Evolutionary conservation across 2,113 vertebrate species (phyloP).

Genomic region (Dromiciops gliroides): DNA sequence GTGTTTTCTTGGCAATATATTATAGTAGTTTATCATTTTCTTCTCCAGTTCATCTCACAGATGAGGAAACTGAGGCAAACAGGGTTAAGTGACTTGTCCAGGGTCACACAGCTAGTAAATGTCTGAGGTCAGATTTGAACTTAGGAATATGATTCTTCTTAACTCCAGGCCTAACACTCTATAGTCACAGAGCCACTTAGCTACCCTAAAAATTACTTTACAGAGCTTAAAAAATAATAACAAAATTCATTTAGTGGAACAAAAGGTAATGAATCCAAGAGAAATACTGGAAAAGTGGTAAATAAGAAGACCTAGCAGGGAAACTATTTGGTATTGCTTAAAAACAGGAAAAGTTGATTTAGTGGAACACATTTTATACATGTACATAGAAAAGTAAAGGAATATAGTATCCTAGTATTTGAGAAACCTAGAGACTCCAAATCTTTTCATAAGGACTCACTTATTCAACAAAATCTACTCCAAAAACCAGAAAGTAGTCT

Average conservation of each 20-base stretch:
- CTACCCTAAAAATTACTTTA: neutral
- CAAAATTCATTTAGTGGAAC: neutral
- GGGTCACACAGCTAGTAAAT: too few species aligned
- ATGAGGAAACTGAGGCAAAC: neutral
- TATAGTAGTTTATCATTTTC: neutral
- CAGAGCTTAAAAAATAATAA: neutral
- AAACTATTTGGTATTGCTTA: neutral
- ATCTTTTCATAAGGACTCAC: neutral
- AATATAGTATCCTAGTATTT: neutral
- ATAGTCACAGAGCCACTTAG: neutral
- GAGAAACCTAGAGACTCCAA: neutral
- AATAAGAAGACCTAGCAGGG: neutral
- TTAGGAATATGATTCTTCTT: neutral
- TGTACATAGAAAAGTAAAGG: neutral
- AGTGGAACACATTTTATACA: neutral
- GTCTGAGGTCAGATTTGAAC: neutral
- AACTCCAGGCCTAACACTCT: neutral
- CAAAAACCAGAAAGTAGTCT: neutral
- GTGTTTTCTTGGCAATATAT: neutral
- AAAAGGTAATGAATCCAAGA: neutral
- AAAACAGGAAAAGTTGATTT: neutral
- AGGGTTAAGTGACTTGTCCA: neutral
- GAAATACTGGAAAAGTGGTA: neutral
- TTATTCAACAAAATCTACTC: neutral
- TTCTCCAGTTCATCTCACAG: neutral